A percentile compares a stretch with the other conserved stretches of the same genome.
Conservation (phyloP, 2,888 invertebrate genomes). For the Gnatocerus cornutus region DNA sequence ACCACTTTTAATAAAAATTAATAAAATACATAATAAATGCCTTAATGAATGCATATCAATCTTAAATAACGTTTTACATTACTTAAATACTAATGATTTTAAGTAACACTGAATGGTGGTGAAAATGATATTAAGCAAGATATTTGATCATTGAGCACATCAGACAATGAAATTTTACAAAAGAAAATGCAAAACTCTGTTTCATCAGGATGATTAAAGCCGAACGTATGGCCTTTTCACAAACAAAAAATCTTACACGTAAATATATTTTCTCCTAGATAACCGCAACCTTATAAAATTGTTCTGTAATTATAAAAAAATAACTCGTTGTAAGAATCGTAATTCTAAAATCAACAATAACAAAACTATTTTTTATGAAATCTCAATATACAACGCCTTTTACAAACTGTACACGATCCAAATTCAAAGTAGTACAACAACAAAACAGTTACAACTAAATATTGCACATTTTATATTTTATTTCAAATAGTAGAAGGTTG, state of each 20-base stretch:
- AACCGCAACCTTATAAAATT: conserved; percentile 45
- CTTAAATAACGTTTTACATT: conserved; percentile 54
- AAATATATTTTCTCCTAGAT: conserved; percentile 38
- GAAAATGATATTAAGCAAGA: conserved; percentile 48
- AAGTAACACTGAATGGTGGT: conserved; percentile 49
- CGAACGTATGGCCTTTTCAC: conserved; percentile 8
- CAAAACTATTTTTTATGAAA: conserved; percentile 41
- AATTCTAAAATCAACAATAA: conserved; percentile 48
- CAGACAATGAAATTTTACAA: conserved; percentile 32
- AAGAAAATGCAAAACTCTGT: conserved; percentile 36
- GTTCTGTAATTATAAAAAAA: conserved; percentile 38
- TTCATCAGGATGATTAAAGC: conserved; percentile 19
- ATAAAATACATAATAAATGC: conserved; percentile 80
- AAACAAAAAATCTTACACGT: conserved; percentile 29
- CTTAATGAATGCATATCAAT: conserved; percentile 74
- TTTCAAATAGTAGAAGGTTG: conserved; percentile 64
- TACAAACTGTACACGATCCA: conserved; percentile 57
- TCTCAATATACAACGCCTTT: conserved; percentile 47
- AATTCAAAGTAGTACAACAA: conserved; percentile 53
- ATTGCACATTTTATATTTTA: conserved; percentile 67
- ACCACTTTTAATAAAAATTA: conserved; percentile 84
- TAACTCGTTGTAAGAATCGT: conserved; percentile 45
- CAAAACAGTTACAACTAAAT: conserved; percentile 67
- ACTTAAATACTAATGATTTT: conserved; percentile 70
- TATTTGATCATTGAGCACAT: conserved; percentile 51